phyloP scores from a whole-genome alignment of 2,888 invertebrate species.

The Cheilosia urbana region DNA sequence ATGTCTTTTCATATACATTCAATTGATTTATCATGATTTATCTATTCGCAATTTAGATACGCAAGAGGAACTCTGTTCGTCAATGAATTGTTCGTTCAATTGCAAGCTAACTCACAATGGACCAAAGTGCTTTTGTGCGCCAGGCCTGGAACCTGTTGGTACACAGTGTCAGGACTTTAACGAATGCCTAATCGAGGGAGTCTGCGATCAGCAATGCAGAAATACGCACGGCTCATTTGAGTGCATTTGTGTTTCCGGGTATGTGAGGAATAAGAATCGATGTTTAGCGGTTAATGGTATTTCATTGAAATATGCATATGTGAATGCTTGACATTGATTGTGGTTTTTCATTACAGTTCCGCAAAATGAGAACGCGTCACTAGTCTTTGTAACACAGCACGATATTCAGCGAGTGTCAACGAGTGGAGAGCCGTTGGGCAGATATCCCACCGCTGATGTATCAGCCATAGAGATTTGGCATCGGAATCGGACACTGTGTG shows the following conservation, averaged over 20 bases:
- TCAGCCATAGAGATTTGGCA: slow-evolving; percentile 88
- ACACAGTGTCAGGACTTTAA: slow-evolving; percentile 89
- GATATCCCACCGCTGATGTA: slow-evolving; percentile 78
- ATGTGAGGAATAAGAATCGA: slow-evolving; percentile 85
- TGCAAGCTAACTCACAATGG: slow-evolving; percentile 90
- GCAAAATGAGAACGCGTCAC: slow-evolving; percentile 86
- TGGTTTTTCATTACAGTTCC: slow-evolving; percentile 85
- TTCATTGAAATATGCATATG: slow-evolving; percentile 77
- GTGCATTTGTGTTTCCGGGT: slow-evolving; percentile 91
- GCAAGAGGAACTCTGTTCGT: slow-evolving; percentile 84
- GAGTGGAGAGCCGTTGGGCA: slow-evolving; percentile 84
- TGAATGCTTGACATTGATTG: slow-evolving; percentile 38
- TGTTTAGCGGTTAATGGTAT: slow-evolving; percentile 90
- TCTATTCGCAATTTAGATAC: slow-evolving; percentile 78
- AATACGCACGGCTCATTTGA: slow-evolving; percentile 88
- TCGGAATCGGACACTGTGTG: slow-evolving; percentile 88
- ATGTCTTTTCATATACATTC: not conserved
- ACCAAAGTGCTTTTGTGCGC: slow-evolving; percentile 90
- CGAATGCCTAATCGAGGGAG: slow-evolving; percentile 89
- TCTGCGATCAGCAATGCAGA: slow-evolving; percentile 90
- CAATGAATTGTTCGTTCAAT: slow-evolving; percentile 86
- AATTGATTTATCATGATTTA: not conserved
- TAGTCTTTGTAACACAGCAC: slow-evolving; percentile 88
- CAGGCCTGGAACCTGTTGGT: slow-evolving; percentile 86
- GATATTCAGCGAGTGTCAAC: slow-evolving; percentile 87